Evolutionary conservation across 2,113 vertebrate species (phyloP).

Genomic region (Acrocephalus kingi): DNA sequence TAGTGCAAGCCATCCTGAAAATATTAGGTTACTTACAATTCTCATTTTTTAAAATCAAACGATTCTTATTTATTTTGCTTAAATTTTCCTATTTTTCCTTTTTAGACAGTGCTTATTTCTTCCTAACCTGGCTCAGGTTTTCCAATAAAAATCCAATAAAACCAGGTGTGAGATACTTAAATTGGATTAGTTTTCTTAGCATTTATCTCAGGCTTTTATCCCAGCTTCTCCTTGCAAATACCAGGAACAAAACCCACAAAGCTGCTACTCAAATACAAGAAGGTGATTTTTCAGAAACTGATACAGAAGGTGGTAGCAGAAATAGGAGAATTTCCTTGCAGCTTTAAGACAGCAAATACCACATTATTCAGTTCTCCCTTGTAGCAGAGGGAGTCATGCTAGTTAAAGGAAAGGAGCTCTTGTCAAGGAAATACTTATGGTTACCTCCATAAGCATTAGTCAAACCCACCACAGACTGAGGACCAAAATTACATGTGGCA

Average conservation of each 20-base stretch:
- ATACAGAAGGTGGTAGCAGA: background rate
- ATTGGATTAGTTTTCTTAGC: background rate
- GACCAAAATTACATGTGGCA: background rate
- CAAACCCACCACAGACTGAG: background rate
- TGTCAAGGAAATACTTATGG: background rate
- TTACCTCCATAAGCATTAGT: background rate
- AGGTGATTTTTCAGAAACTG: background rate
- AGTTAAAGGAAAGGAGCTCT: background rate
- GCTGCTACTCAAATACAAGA: background rate
- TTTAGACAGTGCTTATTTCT: background rate
- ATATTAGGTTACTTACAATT: background rate
- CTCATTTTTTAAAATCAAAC: background rate
- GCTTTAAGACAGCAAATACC: background rate
- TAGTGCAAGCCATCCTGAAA: background rate
- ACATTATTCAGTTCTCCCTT: background rate
- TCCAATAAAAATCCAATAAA: conserved; percentile 6
- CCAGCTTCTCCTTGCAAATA: background rate
- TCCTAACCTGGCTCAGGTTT: background rate
- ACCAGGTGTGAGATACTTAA: background rate
- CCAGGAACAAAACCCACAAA: background rate
- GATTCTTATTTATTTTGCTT: background rate
- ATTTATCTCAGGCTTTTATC: background rate
- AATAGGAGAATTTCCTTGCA: background rate
- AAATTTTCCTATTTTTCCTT: background rate
- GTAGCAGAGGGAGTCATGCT: background rate